Percentiles rank a stretch among this genome's conserved stretches.
Conservation (phyloP, 2,113 vertebrate genomes). For the Daphoenositta chrysoptera region DNA sequence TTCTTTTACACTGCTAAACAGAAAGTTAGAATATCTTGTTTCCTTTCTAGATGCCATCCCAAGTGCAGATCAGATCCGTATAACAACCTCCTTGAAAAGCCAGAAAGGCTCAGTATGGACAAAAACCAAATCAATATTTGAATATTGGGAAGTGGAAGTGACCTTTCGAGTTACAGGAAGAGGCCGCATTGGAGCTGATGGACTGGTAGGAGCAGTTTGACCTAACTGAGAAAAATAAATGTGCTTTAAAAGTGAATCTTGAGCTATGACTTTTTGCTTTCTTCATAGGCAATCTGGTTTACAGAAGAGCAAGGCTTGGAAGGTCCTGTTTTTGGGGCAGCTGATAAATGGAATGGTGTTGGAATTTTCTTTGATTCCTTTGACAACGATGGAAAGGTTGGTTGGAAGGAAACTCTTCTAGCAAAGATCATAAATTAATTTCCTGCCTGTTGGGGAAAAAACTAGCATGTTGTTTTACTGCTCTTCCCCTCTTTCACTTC, state of each 20-base stretch:
- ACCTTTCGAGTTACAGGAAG: constrained; percentile 93
- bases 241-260: not conserved
- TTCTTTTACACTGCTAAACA: not conserved
- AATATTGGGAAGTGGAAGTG: constrained; percentile 91
- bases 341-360: constrained; percentile 91
- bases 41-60: constrained; percentile 89
- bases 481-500: not conserved
- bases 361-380: constrained; percentile 98
- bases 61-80: constrained; percentile 91
- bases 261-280: not conserved
- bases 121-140: constrained; percentile 82
- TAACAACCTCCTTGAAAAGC: constrained; percentile 93
- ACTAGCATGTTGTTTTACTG: not conserved
- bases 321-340: constrained; percentile 91
- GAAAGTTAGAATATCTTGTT: not conserved
- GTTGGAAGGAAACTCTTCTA: not conserved
- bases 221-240: not conserved
- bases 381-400: constrained; percentile 97
- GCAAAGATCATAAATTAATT: not conserved
- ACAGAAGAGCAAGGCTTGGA: constrained; percentile 86
- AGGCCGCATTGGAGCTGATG: constrained; percentile 93
- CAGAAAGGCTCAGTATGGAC: constrained; percentile 93
- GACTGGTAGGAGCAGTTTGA: constrained; percentile 78
- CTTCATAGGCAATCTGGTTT: constrained; percentile 89
- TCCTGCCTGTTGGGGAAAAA: not conserved